phyloP scores from a whole-genome alignment of 2,113 vertebrate species.

The Grallaria varia region DNA sequence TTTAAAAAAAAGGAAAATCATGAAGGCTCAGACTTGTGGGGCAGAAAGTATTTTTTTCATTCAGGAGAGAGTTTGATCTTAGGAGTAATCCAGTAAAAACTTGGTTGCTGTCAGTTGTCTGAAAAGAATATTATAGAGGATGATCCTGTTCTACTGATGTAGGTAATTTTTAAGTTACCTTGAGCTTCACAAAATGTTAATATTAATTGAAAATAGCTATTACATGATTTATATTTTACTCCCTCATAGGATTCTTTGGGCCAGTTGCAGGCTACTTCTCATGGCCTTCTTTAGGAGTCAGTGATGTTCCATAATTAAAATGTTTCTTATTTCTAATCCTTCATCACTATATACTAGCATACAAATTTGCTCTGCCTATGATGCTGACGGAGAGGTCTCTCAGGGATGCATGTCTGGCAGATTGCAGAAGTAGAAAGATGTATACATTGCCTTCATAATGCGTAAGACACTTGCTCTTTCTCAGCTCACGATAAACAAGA shows the following conservation, averaged over 20 bases:
- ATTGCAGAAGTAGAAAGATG: neutral
- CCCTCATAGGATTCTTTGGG: neutral
- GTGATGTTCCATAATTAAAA: neutral
- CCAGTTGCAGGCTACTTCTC: neutral
- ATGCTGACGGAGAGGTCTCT: neutral
- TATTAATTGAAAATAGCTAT: neutral
- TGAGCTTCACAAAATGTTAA: neutral
- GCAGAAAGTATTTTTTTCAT: neutral
- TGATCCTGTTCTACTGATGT: neutral
- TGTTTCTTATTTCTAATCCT: neutral
- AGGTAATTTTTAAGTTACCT: neutral
- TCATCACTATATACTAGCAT: neutral
- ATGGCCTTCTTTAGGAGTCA: neutral
- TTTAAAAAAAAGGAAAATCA: neutral
- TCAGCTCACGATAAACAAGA: neutral
- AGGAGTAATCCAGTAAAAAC: neutral
- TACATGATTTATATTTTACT: neutral
- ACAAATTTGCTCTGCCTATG: neutral
- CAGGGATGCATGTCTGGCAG: neutral
- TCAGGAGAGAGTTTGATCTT: neutral
- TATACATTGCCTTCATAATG: neutral
- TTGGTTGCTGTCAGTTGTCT: neutral
- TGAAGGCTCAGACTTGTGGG: neutral
- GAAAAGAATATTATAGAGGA: neutral
- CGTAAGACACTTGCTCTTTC: neutral